Conservation (phyloP, 2,888 invertebrate species). For the Epinotia ramella region DNA sequence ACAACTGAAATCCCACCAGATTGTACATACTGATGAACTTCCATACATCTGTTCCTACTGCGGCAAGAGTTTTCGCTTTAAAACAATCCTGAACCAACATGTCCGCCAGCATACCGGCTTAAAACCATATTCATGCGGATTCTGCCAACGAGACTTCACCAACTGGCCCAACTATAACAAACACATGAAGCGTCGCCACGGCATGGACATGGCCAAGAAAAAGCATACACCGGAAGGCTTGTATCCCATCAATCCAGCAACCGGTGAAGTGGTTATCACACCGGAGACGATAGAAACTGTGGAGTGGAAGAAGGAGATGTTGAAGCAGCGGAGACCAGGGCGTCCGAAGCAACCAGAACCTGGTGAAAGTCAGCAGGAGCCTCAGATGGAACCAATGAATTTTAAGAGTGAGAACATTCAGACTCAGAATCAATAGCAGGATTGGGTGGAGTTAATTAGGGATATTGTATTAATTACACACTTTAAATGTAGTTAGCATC, state of each 20-base stretch:
- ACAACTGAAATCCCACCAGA: conserved; percentile 86
- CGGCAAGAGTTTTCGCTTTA: conserved; percentile 88
- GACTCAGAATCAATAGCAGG: conserved; percentile 27
- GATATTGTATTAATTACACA: background rate
- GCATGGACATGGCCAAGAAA: conserved; percentile 71
- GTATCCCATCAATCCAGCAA: conserved; percentile 65
- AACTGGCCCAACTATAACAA: conserved; percentile 93
- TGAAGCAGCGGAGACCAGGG: conserved; percentile 53
- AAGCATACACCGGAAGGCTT: conserved; percentile 61
- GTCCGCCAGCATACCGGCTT: conserved; percentile 88
- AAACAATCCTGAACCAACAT: conserved; percentile 88
- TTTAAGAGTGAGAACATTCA: conserved; percentile 35
- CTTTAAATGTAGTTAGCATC: background rate
- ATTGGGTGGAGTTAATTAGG: background rate
- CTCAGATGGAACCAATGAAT: conserved; percentile 9
- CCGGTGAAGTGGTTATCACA: conserved; percentile 57
- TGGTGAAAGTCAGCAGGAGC: background rate
- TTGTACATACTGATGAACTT: conserved; percentile 90
- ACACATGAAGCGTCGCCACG: conserved; percentile 90
- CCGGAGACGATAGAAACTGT: conserved; percentile 58
- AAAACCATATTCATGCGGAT: conserved; percentile 88
- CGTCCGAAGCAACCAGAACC: conserved; percentile 48
- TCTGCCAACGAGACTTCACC: conserved; percentile 88
- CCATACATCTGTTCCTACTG: conserved; percentile 89
- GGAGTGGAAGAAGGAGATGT: conserved; percentile 67